Percentiles rank a stretch among this genome's conserved stretches.
phyloP scores from a whole-genome alignment of 2,888 invertebrate species.

The Poecilus cupreus region DNA sequence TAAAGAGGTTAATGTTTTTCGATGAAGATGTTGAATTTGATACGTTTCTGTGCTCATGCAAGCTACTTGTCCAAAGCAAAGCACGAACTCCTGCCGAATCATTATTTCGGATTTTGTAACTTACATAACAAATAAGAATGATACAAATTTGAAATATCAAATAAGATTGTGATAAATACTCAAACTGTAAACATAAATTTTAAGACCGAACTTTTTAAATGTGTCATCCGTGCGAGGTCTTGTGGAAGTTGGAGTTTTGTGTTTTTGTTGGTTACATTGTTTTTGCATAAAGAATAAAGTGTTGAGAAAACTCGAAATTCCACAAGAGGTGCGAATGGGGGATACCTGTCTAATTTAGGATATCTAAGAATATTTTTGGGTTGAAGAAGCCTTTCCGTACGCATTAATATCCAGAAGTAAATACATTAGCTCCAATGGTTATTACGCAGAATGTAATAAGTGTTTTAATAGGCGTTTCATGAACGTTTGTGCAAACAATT shows the following conservation, averaged over 20 bases:
- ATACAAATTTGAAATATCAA: slow-evolving; percentile 53
- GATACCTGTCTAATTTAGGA: slow-evolving; percentile 41
- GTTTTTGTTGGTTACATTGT: slow-evolving; percentile 21
- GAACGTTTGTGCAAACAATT: slow-evolving; percentile 53
- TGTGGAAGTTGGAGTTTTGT: slow-evolving; percentile 34
- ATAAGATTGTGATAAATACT: slow-evolving; percentile 49
- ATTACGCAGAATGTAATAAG: slow-evolving; percentile 40
- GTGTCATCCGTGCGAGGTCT: neutral
- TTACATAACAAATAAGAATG: slow-evolving; percentile 49
- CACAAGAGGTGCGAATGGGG: neutral
- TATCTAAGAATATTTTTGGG: slow-evolving; percentile 40
- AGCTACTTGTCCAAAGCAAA: slow-evolving; percentile 54
- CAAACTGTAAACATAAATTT: slow-evolving; percentile 34
- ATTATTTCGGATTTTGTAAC: slow-evolving; percentile 49
- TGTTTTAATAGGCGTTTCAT: slow-evolving; percentile 51
- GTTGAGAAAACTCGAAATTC: slow-evolving; percentile 24
- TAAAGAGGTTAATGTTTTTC: slow-evolving; percentile 24
- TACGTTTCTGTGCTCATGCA: slow-evolving; percentile 51
- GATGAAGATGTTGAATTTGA: slow-evolving; percentile 6
- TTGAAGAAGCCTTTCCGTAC: slow-evolving; percentile 19
- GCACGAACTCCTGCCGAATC: slow-evolving; percentile 52
- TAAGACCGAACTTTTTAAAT: slow-evolving; percentile 35
- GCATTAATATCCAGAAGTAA: slow-evolving; percentile 48
- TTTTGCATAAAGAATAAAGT: slow-evolving; percentile 30
- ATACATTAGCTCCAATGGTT: slow-evolving; percentile 46